Evolutionary conservation across 2,113 vertebrate genomes (phyloP), one percentile per base, ranked within the genome.

Genomic region (Crotalus horridus): DNA sequence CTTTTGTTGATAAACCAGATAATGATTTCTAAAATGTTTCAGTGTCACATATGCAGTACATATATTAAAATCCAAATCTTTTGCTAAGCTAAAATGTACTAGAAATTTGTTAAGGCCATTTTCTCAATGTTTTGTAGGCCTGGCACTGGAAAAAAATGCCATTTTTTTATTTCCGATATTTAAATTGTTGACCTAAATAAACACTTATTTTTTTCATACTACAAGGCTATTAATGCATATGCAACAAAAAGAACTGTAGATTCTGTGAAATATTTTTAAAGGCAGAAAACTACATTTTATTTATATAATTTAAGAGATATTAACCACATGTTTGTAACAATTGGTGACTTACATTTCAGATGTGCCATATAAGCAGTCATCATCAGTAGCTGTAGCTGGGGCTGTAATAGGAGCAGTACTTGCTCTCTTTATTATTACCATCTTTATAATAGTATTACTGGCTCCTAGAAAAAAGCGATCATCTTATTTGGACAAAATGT

Each of bases 391-490:
- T 1, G 98, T 99, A 95, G 98, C 98, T 81, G 99, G 98, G 95
- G 99, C 99, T 56, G 97, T 99, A 93, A 99, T 99, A 97, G 99
- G 98, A 87, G 98, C 98, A 53, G 98, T 99, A 96, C 98, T 99
- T 89, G 98, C 98, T 69, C 98, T 99, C 94, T 99, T 99, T 98
- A 98, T 99, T 96, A 99, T 99, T 91, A 97, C 97, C 69, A 95
- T 99, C 97, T 99, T 99, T 97, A 97, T 98, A 96, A 98, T 98
- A 92, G 98, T 99, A 93, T 97, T 99, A 94, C 94, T 99, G 95
- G 98, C 98, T 1, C 98, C 98, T 53, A 98, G 97, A 94, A 99
- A 98, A 91, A 97, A 97, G 95, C 97, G 97, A 58, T 96, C 98
- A 39, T 95, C 97, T 43, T 98, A 98, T 91, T 96, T 98, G 94